Evolutionary conservation across 2,113 vertebrate species (phyloP), one percentile per base, ranked within the genome.

Genomic region (Mohoua ochrocephala): DNA sequence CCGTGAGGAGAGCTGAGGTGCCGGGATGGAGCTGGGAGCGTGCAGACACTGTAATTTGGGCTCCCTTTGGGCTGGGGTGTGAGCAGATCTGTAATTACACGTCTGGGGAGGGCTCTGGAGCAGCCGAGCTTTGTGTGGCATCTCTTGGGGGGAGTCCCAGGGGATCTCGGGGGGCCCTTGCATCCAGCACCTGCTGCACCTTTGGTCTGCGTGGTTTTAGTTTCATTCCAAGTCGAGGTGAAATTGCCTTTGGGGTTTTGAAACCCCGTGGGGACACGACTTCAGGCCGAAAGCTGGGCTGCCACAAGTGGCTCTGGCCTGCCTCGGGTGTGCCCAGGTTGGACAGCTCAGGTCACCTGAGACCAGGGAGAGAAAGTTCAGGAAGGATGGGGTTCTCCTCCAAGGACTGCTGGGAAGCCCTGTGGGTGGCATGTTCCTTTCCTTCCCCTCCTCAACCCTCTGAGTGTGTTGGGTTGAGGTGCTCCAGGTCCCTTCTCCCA

Each of bases 301-400:
- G 33, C 47, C 27, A 8, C 1, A 61, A 41, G 6, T 1, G 4
- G 2, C 82, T 56, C 16, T 2, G 0, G 35, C 52, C 83, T 27
- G 84, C 45, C 37, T 9, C 7, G 53, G 37, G 22, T 13, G 54
- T 37, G 63, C 57, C 21, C 4, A 9, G 45, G 20, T 1, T 39
- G 78, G 69, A 23, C 42, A 49, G 68, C 12, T 63, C 30, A 14
- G 60, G n/a, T n/a, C 70, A 17, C 1, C 0, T 28, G 35, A n/a
- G 68, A 14, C 2, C 1, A 7, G 28, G 41, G 30, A 76, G 30
- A 76, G 78, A 17, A 63, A 37, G 35, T 39, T 37, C 33, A 54
- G 20, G 69, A 67, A 26, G 49, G 30, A 15, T 45, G 5, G 21
- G 5, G 10, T 53, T 91, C 23, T 41, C 33, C n/a, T 45, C 41